Conservation (phyloP, 1,140 invertebrate genomes). For the Heterodera schachtii region DNA sequence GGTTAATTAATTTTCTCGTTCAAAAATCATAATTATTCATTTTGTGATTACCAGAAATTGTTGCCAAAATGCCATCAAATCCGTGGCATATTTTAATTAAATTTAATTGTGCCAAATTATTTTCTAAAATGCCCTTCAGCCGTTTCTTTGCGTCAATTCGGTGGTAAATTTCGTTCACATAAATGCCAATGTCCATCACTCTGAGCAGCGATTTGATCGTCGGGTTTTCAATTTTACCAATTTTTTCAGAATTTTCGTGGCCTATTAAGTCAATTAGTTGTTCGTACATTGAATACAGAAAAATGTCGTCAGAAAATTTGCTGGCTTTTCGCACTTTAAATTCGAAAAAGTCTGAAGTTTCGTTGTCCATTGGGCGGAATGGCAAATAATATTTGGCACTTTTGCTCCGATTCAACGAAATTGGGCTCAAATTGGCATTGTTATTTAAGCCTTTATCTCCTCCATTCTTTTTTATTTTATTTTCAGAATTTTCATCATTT, state of each 20-base stretch:
- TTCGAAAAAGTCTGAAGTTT: background rate
- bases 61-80: background rate
- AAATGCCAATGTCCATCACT: background rate
- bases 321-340: background rate
- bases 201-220: background rate
- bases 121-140: background rate
- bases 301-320: background rate
- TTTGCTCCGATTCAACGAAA: no score
- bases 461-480: no score
- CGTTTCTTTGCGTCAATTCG: background rate
- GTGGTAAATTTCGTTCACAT: background rate
- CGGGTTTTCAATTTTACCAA: background rate
- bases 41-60: background rate
- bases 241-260: background rate
- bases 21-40: no score
- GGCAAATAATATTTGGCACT: background rate
- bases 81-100: background rate
- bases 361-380: background rate
- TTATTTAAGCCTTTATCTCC: no score
- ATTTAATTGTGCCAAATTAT: background rate
- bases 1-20: no score
- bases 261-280: background rate
- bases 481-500: no score
- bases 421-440: no score
- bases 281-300: background rate